phyloP scores from a whole-genome alignment of 1,140 invertebrate genomes.

The Chlorops oryzae region DNA sequence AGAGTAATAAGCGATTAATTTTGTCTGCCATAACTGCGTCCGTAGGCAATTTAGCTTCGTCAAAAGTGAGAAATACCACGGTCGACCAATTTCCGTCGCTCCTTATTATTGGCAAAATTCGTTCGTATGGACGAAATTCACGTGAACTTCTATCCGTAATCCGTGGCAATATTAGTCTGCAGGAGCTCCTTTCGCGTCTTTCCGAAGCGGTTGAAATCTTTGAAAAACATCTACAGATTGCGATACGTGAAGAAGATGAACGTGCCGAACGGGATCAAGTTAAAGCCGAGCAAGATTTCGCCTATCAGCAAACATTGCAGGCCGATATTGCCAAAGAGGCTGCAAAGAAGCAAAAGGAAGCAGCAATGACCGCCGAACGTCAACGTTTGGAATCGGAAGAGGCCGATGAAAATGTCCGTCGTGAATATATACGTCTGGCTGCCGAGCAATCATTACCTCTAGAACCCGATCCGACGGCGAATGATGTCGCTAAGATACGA shows the following conservation, averaged over 20 bases:
- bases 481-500: constrained; percentile 63
- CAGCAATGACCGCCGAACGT: constrained; percentile 59
- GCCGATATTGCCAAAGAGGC: constrained; percentile 88
- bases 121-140: constrained; percentile 71
- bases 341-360: constrained; percentile 66
- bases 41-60: constrained; percentile 58
- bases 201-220: constrained; percentile 83
- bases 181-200: constrained; percentile 77
- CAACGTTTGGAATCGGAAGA: constrained; percentile 64
- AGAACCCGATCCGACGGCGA: constrained; percentile 54
- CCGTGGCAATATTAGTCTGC: constrained; percentile 69
- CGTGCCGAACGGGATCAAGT: constrained; percentile 79
- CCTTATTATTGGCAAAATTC: constrained; percentile 79
- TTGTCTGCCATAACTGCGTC: constrained; percentile 59
- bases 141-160: constrained; percentile 75
- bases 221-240: constrained; percentile 68
- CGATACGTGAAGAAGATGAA: constrained; percentile 81
- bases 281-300: constrained; percentile 88
- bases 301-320: constrained; percentile 83
- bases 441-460: constrained; percentile 59
- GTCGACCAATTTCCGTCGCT: constrained; percentile 80
- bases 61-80: constrained; percentile 75
- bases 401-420: constrained; percentile 61
- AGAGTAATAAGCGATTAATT: constrained; percentile 73
- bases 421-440: constrained; percentile 54